A percentile compares a stretch with the other conserved stretches of the same genome.
phyloP scores from a whole-genome alignment of 2,113 vertebrate species.

The Castor canadensis region DNA sequence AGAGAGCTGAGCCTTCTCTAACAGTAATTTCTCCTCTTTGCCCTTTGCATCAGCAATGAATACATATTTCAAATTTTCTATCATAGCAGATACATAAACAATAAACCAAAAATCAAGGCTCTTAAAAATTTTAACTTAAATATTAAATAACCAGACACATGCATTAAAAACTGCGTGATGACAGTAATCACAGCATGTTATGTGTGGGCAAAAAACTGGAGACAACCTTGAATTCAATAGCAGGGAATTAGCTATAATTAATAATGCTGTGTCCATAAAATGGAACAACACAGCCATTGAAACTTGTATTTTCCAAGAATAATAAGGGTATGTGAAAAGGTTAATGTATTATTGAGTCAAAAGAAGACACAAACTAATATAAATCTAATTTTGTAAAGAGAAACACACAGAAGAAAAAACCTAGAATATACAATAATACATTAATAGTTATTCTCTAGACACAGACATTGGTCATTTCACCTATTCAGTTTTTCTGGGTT shows the following conservation, averaged over 20 bases:
- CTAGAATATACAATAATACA: background rate
- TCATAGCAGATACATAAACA: background rate
- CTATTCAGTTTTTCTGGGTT: too few relatives aligned
- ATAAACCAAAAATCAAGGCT: background rate
- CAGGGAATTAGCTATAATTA: background rate
- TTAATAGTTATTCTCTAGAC: background rate
- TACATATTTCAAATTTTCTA: background rate
- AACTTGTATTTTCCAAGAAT: constrained; percentile 20
- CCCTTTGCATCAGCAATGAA: background rate
- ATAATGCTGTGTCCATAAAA: background rate
- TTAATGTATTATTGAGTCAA: background rate
- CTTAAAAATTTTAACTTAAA: constrained; percentile 17
- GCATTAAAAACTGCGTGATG: background rate
- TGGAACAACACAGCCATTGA: background rate
- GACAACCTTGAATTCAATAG: background rate
- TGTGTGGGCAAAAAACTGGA: background rate
- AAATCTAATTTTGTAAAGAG: constrained; percentile 1
- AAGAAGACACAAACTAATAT: background rate
- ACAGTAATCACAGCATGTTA: background rate
- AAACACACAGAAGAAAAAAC: background rate
- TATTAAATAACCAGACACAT: constrained; percentile 21
- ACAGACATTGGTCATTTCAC: background rate
- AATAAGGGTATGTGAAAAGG: background rate
- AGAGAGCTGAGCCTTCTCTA: background rate
- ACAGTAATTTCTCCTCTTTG: background rate